Conservation (phyloP, 2,113 vertebrate genomes). For the Siniperca chuatsi region DNA sequence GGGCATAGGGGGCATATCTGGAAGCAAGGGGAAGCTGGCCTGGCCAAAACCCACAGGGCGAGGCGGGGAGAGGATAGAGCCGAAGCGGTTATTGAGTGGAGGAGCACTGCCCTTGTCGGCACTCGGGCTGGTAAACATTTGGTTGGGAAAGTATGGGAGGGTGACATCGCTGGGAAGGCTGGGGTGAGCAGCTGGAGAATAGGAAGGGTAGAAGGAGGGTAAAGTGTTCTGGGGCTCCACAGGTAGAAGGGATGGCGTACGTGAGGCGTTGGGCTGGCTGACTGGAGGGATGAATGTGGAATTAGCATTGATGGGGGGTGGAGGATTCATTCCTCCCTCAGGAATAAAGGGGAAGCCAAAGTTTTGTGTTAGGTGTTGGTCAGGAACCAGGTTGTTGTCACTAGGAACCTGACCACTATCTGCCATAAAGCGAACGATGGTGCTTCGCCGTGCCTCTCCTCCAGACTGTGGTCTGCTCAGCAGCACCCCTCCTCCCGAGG, state of each 20-base stretch:
- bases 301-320: conserved; percentile 92
- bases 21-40: conserved; percentile 94
- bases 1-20: conserved; percentile 97
- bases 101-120: conserved; percentile 91
- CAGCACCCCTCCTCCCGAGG: conserved; percentile 90
- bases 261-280: conserved; percentile 90
- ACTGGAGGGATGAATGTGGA: conserved; percentile 95
- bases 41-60: conserved; percentile 96
- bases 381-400: conserved; percentile 90
- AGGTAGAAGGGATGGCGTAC: conserved; percentile 93
- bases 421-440: conserved; percentile 96
- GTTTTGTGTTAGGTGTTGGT: conserved; percentile 96
- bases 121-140: conserved; percentile 96
- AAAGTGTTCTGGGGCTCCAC: conserved; percentile 96
- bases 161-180: conserved; percentile 96
- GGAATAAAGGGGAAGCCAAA: conserved; percentile 97
- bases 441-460: conserved; percentile 89
- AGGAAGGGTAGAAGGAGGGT: conserved; percentile 96
- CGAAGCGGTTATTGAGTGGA: conserved; percentile 94
- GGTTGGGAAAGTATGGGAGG: conserved; percentile 97
- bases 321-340: conserved; percentile 94
- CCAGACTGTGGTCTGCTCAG: conserved; percentile 90
- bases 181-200: conserved; percentile 97
- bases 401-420: conserved; percentile 91
- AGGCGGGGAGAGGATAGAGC: conserved; percentile 98